Base-by-base conservation (phyloP, 2,888 invertebrate genomes). In the Oeneis ivallda region DNA sequence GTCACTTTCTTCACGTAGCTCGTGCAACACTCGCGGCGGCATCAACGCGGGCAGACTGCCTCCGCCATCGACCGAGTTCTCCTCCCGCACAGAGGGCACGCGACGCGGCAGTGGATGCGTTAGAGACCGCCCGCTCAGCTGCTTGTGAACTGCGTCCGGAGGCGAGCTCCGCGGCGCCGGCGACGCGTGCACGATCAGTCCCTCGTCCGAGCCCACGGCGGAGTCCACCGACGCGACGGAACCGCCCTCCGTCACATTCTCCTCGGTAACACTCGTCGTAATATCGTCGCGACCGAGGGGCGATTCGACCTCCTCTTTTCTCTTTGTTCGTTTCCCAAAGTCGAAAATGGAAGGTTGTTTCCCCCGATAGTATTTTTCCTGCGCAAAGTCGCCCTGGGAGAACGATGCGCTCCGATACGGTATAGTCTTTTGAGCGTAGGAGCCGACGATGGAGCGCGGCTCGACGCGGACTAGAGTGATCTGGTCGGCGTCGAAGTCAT, bases 401-500 rank as follows among this genome's bases (percentile, higher is more conserved):
- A 97, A 97, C 8, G 97, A 97, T 7, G 96, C 96, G 78, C 96
- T 96, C 47, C 97, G 94, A 80, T 95, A 95, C 1, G 96, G 96
- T 74, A 95, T 94, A 68, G 93, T 93, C 77, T 94, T 93, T 77
- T 94, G 94, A 15, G 93, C 92, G 77, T 94, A 94, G 0, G 94
- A 93, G 37, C 93, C 94, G 56, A 94, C 90, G 34, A 94, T 92
- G 2, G 93, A 93, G 66, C 93, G 91, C 5, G 93, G 92, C 76
- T 94, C 93, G 59, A 93, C 92, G 73, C 93, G 93, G 43, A 92
- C 86, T 53, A 94, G 85, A 49, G 93, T 89, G 68, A 93, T 85
- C 70, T 89, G 89, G 71, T 91, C 87, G 57, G 92, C 86, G 74
- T 91, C 89, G 71, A 92, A 92, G 58, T 86, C 87, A 73, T 90